phyloP scores from a whole-genome alignment of 2,888 invertebrate species.

The Erebia epiphron region DNA sequence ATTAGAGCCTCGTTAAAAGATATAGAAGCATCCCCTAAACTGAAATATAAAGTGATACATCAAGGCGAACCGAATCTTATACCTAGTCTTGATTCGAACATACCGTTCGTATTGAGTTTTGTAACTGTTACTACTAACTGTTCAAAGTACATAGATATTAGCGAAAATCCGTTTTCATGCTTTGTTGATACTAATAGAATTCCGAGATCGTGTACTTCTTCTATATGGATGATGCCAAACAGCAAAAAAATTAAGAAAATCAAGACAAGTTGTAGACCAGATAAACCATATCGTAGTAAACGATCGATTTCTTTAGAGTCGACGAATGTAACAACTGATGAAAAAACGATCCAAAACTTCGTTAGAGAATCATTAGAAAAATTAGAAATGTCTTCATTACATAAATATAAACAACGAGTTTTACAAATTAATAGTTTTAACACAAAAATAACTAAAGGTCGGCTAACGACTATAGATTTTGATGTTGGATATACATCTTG shows the following conservation, averaged over 20 bases:
- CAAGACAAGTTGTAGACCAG: constrained; percentile 47
- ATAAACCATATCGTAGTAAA: constrained; percentile 44
- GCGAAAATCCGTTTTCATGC: constrained; percentile 50
- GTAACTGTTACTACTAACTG: constrained; percentile 61
- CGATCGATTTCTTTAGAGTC: constrained; percentile 50
- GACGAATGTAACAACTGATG: constrained; percentile 52
- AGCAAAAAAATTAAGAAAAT: constrained; percentile 53
- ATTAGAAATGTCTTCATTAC: constrained; percentile 63
- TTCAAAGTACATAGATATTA: constrained; percentile 50
- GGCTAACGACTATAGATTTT: constrained; percentile 68
- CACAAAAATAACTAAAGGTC: constrained; percentile 62
- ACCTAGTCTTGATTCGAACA: constrained; percentile 57
- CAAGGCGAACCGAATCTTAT: constrained; percentile 60
- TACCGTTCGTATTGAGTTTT: constrained; percentile 58
- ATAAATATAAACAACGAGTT: constrained; percentile 67
- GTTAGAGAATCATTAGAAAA: constrained; percentile 62
- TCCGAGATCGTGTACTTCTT: constrained; percentile 54
- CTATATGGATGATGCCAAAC: constrained; percentile 55
- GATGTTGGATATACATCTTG: constrained; percentile 72
- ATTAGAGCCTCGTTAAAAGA: constrained; percentile 53
- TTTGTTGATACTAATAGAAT: constrained; percentile 49
- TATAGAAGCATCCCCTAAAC: constrained; percentile 52
- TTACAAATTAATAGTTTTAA: constrained; percentile 63
- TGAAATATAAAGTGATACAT: constrained; percentile 56
- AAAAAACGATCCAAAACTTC: constrained; percentile 55